Conservation (phyloP, 2,113 vertebrate genomes). For the Elaphurus davidianus region DNA sequence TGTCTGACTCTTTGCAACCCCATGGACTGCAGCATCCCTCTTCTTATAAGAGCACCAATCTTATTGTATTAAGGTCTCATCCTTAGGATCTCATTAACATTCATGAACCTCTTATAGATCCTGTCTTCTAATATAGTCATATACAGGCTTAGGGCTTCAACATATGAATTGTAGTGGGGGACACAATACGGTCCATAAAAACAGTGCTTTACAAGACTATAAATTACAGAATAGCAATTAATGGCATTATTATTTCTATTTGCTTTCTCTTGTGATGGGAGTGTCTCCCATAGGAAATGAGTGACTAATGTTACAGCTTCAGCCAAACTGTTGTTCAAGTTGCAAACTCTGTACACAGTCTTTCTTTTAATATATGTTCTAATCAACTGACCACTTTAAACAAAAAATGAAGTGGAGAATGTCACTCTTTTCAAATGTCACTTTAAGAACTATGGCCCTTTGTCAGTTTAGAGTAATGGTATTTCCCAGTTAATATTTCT, state of each 20-base stretch:
- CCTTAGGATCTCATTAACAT: background rate
- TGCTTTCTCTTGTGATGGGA: background rate
- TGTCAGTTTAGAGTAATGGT: background rate
- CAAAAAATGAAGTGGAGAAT: background rate
- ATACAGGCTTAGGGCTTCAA: background rate
- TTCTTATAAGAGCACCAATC: background rate
- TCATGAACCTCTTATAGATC: background rate
- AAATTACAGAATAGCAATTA: background rate
- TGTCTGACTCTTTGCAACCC: background rate
- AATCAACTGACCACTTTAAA: background rate
- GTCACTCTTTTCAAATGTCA: background rate
- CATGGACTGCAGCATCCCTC: background rate
- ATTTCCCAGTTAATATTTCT: background rate
- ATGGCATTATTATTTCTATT: background rate
- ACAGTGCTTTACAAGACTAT: background rate
- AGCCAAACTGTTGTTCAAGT: background rate
- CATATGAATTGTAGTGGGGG: background rate
- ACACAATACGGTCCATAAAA: background rate
- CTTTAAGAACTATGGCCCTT: background rate
- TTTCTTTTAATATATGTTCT: background rate
- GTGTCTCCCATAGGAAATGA: background rate
- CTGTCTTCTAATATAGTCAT: background rate
- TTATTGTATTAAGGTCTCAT: background rate
- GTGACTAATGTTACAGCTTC: background rate
- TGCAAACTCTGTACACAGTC: background rate